A percentile compares a stretch with the other conserved stretches of the same genome.
These are phyloP conservation scores for Dascillus cervinus DNA, from an alignment of 2,888 invertebrate species.

Conservation along the genomic window DNA sequence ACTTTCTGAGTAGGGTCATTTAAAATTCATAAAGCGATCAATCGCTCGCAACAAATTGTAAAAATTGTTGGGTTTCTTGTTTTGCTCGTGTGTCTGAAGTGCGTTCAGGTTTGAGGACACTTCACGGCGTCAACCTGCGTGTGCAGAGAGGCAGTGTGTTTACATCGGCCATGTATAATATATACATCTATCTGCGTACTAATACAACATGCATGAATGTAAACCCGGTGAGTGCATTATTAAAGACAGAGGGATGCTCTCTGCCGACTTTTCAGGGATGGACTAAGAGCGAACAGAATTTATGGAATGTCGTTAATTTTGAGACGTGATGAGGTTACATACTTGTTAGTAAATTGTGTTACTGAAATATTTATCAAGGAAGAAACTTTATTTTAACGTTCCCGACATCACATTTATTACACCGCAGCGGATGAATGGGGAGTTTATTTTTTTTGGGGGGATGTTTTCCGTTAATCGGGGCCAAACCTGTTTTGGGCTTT, in stretches of 20 bases:
- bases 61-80: too few relatives aligned
- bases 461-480: too few relatives aligned
- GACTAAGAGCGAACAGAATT: slow-evolving; percentile 25
- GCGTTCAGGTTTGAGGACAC: slow-evolving; percentile 27
- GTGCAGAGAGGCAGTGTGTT: slow-evolving; percentile 28
- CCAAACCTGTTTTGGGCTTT: slow-evolving; percentile 14
- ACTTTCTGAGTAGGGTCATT: too few relatives aligned
- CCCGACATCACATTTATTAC: too few relatives aligned
- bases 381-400: too few relatives aligned
- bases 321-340: slow-evolving; percentile 28
- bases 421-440: too few relatives aligned
- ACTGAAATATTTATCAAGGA: slow-evolving; percentile 13
- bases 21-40: too few relatives aligned
- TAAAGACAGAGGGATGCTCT: slow-evolving; percentile 26
- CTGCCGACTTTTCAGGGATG: slow-evolving; percentile 23
- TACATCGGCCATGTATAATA: slow-evolving; percentile 38
- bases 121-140: slow-evolving; percentile 26
- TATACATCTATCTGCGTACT: slow-evolving; percentile 39
- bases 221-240: slow-evolving; percentile 36
- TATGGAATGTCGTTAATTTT: slow-evolving; percentile 31
- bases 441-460: too few relatives aligned
- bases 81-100: slow-evolving; percentile 29
- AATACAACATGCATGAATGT: slow-evolving; percentile 38
- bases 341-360: slow-evolving; percentile 13
- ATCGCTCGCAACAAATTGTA: too few relatives aligned